Conservation (phyloP, 2,113 vertebrate species). For the Danionella cerebrum region DNA sequence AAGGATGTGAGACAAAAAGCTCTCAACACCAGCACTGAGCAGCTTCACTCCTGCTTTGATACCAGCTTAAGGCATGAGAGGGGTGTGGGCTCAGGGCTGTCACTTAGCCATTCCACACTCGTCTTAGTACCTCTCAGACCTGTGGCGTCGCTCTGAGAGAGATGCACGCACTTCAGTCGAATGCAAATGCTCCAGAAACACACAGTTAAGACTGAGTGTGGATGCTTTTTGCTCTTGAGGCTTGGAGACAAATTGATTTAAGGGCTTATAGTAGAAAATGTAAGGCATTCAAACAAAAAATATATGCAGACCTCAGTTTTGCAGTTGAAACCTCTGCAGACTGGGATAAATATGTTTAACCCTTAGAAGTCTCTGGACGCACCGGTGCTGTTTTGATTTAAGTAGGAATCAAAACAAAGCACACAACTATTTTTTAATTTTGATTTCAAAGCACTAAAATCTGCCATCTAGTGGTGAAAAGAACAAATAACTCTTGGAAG, state of each 20-base stretch:
- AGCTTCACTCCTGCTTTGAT: constrained; percentile 3
- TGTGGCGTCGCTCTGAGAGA: background rate
- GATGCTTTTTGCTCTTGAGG: background rate
- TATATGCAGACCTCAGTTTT: background rate
- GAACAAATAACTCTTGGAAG: too few relatives aligned
- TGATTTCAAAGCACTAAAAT: too few relatives aligned
- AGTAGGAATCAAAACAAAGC: too few relatives aligned
- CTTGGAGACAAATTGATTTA: background rate
- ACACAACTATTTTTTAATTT: too few relatives aligned
- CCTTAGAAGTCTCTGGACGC: too few relatives aligned
- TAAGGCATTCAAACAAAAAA: background rate
- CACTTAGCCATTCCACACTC: background rate
- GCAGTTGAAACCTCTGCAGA: background rate
- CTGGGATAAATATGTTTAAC: too few relatives aligned
- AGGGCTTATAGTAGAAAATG: background rate
- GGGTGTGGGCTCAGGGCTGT: background rate
- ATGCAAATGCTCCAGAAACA: constrained; percentile 19
- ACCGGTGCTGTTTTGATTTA: too few relatives aligned
- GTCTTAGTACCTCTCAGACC: background rate
- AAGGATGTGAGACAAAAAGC: background rate
- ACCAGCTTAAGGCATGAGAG: background rate
- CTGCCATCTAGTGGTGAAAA: too few relatives aligned
- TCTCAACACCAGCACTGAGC: background rate
- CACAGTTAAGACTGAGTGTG: background rate
- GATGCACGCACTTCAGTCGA: background rate